Evolutionary conservation across 2,888 invertebrate species (phyloP).

Genomic region (Cinara cedri): DNA sequence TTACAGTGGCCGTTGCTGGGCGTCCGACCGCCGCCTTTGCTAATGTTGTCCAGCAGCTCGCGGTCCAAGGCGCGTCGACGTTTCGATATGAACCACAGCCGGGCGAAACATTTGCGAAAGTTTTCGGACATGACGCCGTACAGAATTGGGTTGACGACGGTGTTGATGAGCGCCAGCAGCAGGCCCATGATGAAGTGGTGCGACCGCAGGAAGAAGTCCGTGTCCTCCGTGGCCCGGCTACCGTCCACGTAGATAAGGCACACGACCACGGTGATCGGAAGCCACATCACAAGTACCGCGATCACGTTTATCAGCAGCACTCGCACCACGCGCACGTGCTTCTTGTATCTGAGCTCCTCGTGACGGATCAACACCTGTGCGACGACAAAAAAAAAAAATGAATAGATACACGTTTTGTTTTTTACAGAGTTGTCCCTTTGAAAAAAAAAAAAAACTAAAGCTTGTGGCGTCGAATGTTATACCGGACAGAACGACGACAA

Average conservation of each 20-base stretch:
- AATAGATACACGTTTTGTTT: too few relatives aligned
- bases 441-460: too few relatives aligned
- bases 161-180: conserved; percentile 66
- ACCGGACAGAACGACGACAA: too few relatives aligned
- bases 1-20: conserved; percentile 51
- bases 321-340: conserved; percentile 67
- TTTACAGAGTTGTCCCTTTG: too few relatives aligned
- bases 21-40: conserved; percentile 40
- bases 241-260: conserved; percentile 68
- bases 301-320: conserved; percentile 67
- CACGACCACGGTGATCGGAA: conserved; percentile 67
- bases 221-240: conserved; percentile 65
- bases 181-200: conserved; percentile 67
- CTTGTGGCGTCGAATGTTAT: too few relatives aligned
- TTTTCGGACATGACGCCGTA: conserved; percentile 68
- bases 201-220: conserved; percentile 66
- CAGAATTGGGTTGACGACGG: conserved; percentile 67
- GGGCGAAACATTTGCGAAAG: conserved; percentile 65
- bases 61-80: conserved; percentile 53
- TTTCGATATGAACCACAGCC: conserved; percentile 63
- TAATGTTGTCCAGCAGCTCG: conserved; percentile 48
- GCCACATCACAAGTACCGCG: conserved; percentile 68
- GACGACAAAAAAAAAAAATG: too few relatives aligned
- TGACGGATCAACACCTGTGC: conserved; percentile 58
- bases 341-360: conserved; percentile 63